Evolutionary conservation across 2,888 invertebrate species (phyloP).

Genomic region (Diachrysia chrysitis): DNA sequence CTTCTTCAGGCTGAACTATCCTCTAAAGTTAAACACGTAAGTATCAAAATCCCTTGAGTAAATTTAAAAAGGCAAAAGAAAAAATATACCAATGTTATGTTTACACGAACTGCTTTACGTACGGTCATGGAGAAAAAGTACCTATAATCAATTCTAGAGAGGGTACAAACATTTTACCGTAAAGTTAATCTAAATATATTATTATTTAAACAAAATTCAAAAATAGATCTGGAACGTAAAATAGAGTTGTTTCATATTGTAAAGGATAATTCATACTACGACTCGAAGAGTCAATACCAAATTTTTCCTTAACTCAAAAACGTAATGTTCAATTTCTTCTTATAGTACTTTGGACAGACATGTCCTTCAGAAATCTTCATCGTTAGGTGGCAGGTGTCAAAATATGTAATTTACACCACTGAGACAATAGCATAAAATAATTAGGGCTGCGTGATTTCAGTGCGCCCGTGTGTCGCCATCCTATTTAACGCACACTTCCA

Average conservation of each 20-base stretch:
- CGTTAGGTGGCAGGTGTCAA: slow-evolving; percentile 14
- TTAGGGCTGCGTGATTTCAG: slow-evolving; percentile 26
- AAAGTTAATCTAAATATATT: too few relatives aligned
- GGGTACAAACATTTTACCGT: too few relatives aligned
- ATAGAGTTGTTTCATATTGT: too few relatives aligned
- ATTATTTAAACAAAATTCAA: too few relatives aligned
- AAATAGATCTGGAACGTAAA: too few relatives aligned
- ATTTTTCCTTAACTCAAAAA: too few relatives aligned
- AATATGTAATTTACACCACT: slow-evolving; percentile 20
- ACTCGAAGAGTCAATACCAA: too few relatives aligned
- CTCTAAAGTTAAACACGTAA: slow-evolving; percentile 85
- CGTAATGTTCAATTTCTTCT: too few relatives aligned
- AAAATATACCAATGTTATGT: not conserved
- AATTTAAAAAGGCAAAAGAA: not conserved
- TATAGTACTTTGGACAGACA: not conserved
- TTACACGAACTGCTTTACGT: not conserved
- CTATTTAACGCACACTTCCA: slow-evolving; percentile 26
- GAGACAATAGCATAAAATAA: slow-evolving; percentile 28
- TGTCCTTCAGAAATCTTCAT: not conserved
- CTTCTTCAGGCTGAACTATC: slow-evolving; percentile 91
- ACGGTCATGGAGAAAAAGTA: not conserved
- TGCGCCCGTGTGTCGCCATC: slow-evolving; percentile 37
- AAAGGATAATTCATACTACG: too few relatives aligned
- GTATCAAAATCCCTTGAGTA: slow-evolving; percentile 50
- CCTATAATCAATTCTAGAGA: too few relatives aligned